phyloP scores from a whole-genome alignment of 2,113 vertebrate genomes.

The Centropristis striata region DNA sequence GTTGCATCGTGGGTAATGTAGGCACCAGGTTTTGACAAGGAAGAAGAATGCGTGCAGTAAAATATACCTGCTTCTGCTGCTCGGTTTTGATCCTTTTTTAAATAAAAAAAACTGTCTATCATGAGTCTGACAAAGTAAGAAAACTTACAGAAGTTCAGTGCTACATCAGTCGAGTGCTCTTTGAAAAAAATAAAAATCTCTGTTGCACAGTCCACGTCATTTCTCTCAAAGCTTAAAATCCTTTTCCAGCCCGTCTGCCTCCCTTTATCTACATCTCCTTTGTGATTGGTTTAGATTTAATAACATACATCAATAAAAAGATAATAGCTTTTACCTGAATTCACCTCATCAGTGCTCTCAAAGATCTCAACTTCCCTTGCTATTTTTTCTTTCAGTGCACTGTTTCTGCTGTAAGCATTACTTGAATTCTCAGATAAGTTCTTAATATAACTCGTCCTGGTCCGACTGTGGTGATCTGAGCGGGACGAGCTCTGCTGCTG shows the following conservation, averaged over 20 bases:
- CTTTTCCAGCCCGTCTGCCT: constrained; percentile 2
- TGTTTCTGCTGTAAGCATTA: neutral
- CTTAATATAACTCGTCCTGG: constrained; percentile 31
- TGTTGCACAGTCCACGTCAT: constrained; percentile 2
- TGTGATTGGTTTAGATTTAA: constrained; percentile 55
- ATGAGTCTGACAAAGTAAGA: too few relatives aligned
- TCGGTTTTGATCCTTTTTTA: neutral
- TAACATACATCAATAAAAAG: constrained; percentile 52
- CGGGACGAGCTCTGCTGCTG: constrained; percentile 50
- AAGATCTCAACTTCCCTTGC: constrained; percentile 21
- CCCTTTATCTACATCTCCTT: constrained; percentile 29
- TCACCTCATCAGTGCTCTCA: constrained; percentile 35
- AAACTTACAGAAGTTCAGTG: neutral
- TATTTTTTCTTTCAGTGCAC: neutral
- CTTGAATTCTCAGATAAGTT: constrained; percentile 38
- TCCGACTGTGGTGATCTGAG: constrained; percentile 44
- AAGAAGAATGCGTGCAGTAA: neutral
- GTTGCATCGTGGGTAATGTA: constrained; percentile 10
- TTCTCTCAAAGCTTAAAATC: constrained; percentile 36
- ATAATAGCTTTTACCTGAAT: constrained; percentile 54
- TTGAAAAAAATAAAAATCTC: constrained; percentile 10
- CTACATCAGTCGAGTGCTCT: neutral
- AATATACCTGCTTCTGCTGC: neutral
- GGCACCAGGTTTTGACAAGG: neutral
- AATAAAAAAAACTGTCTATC: neutral